These are phyloP conservation scores for Micronycteris hirsuta DNA, from an alignment of 2,113 vertebrate genomes.

Conservation along the genomic window DNA sequence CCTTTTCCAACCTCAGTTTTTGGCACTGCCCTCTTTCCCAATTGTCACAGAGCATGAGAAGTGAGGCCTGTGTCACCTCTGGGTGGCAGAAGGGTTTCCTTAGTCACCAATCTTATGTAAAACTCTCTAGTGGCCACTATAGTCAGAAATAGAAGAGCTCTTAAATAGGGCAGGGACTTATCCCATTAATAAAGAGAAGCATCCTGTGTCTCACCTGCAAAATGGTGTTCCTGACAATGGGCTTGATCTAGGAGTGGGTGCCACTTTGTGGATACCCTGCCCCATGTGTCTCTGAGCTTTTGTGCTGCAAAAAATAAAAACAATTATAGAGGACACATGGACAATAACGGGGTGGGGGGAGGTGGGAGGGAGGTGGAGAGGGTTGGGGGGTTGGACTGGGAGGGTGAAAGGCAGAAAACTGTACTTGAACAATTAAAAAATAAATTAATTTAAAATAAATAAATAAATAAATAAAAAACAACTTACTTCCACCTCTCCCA, in stretches of 20 bases:
- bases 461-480: no score
- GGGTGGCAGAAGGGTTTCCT: not conserved
- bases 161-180: not conserved
- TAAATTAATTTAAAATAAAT: no score
- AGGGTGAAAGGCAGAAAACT: no score
- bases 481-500: not conserved
- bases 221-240: not conserved
- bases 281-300: not conserved
- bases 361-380: no score
- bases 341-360: no score
- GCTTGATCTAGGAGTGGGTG: not conserved
- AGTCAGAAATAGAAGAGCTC: not conserved
- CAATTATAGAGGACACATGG: no score
- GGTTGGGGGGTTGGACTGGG: no score
- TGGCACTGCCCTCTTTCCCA: not conserved
- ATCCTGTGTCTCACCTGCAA: not conserved
- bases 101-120: not conserved
- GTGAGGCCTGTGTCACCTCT: not conserved
- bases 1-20: not conserved
- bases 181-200: not conserved
- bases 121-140: not conserved
- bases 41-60: not conserved
- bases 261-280: not conserved
- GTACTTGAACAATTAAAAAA: no score
- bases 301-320: not conserved